Percentiles rank a stretch among this genome's conserved stretches.
phyloP scores from a whole-genome alignment of 2,888 invertebrate genomes.

The Polylopha cassiicola region DNA sequence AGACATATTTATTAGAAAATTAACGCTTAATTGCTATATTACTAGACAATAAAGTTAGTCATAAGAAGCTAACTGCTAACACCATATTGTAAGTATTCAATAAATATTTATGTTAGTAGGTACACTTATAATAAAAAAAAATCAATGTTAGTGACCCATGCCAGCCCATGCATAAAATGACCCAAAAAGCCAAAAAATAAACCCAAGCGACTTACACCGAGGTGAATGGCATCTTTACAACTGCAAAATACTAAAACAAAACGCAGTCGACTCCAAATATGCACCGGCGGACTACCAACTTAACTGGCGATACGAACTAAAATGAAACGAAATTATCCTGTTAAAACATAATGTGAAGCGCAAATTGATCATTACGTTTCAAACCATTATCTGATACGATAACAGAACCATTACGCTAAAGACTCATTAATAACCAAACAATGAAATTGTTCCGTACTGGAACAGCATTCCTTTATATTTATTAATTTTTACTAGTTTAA shows the following conservation, averaged over 20 bases:
- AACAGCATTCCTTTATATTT: no score
- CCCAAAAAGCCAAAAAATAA: constrained; percentile 19
- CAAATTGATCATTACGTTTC: constrained; percentile 25
- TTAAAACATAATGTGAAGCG: constrained; percentile 23
- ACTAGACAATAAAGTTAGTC: no score
- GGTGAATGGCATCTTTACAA: constrained; percentile 66
- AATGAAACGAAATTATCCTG: constrained; percentile 43
- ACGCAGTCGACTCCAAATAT: constrained; percentile 36
- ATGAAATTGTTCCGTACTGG: no score
- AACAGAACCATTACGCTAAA: no score
- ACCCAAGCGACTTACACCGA: constrained; percentile 64
- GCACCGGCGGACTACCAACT: constrained; percentile 45
- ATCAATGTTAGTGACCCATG: no score
- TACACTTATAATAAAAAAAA: no score
- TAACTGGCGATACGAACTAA: constrained; percentile 52
- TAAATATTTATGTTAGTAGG: no score
- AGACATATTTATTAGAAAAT: no score
- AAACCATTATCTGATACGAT: constrained; percentile 24
- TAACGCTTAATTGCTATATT: no score
- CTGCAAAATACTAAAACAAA: constrained; percentile 34
- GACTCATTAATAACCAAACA: constrained; percentile 12
- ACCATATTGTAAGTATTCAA: no score
- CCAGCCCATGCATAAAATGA: constrained; percentile 3
- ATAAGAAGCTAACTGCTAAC: no score
- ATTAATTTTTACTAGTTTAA: no score